Evolutionary conservation across 2,888 invertebrate genomes (phyloP).

Genomic region (Lochmaea crataegi): DNA sequence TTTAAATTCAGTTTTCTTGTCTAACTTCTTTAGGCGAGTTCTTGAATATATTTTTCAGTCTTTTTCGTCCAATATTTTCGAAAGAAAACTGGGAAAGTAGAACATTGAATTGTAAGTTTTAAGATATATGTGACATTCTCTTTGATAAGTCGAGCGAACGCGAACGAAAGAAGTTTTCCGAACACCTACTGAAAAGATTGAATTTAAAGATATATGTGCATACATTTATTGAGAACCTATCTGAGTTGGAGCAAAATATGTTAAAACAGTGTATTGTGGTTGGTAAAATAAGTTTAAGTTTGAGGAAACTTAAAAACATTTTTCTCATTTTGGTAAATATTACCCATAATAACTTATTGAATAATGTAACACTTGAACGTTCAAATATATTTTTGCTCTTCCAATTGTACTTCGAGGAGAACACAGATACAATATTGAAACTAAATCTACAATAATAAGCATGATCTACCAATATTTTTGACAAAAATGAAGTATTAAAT

Average conservation of each 20-base stretch:
- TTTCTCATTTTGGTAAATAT: too few species aligned
- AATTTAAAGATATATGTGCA: conserved; percentile 28
- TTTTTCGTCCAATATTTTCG: conserved; percentile 14
- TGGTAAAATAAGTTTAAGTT: background rate
- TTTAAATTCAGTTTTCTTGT: conserved; percentile 22
- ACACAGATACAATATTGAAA: too few species aligned
- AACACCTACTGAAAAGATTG: conserved; percentile 31
- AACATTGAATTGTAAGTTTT: conserved; percentile 37
- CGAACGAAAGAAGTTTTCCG: conserved; percentile 23
- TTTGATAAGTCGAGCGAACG: conserved; percentile 30
- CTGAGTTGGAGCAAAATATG: background rate
- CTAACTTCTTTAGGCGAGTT: conserved; percentile 16
- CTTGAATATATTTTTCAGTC: conserved; percentile 22
- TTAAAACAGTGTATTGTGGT: background rate
- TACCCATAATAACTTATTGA: too few species aligned
- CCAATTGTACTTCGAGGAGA: too few species aligned
- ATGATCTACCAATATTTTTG: too few species aligned
- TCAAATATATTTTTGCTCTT: too few species aligned
- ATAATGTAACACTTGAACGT: too few species aligned
- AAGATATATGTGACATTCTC: conserved; percentile 34
- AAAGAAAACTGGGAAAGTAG: conserved; percentile 18
- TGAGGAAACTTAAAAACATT: background rate
- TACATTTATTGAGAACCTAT: conserved; percentile 2
- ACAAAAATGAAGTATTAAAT: too few species aligned
- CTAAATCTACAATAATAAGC: too few species aligned